Base-by-base conservation (phyloP, 2,797 vertebrate species). In the Oceanodroma leucorhoa region DNA sequence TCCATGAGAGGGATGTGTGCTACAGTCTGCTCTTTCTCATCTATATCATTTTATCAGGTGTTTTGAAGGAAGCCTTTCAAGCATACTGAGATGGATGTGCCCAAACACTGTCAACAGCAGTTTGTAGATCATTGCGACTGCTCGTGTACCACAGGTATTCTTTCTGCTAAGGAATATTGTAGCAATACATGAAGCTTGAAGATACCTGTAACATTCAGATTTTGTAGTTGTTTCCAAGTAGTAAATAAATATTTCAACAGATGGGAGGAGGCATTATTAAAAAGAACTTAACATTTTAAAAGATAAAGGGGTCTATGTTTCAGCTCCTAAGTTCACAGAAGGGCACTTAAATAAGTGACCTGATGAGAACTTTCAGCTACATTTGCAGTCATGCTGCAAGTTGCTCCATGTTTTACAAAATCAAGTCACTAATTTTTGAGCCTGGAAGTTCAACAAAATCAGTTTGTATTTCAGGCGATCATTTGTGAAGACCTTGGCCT, bases 21-120 rank as follows among this genome's bases (percentile, higher is more conserved):
- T 75, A 38, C 38, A 73, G 67, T 57, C 86, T 55, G 40, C 46
- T 40, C 50, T 73, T 95, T 79, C 83, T 89, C 51, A 64, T 82
- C 83, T 87, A 1, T 22, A 38, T 75, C 0, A 41, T 57, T 92
- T 92, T 29, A 57, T 41, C 24, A 3, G 46, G 32, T 89, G 34
- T 89, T 94, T 36, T 83, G 87, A 87, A 91, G 79, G 66, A 82
- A 90, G n/a, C 34, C 29, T 90, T 92, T 86, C 45, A 70, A 66
- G 48, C 34, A 73, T 12, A 69, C 46, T 38, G 51, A 89, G 69
- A 89, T 3, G 43, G 46, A 58, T 73, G n/a, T 0, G 0, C 71
- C 77, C 48, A 64, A 73, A 85, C 29, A 43, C 46, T 50, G 41
- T 22, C 71, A 92, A 30, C n/a, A 71, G 51, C 11, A n/a, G 41